Evolutionary conservation across 2,888 invertebrate species (phyloP), one percentile per base, ranked within the genome.

Genomic region (Plagiodera versicolora): DNA sequence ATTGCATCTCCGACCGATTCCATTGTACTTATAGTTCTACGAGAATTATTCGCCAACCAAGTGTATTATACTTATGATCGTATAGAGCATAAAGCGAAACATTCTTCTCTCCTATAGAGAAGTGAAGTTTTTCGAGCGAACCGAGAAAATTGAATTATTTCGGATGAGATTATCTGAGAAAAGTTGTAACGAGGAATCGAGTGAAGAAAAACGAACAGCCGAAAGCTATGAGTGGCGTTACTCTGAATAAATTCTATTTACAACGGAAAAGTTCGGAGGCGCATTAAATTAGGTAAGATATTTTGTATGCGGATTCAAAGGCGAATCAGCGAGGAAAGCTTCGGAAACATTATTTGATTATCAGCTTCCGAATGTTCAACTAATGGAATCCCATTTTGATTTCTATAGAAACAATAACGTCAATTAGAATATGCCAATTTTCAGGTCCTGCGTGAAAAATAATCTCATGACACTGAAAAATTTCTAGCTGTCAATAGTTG

Each of bases 241-340:
- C 58, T 58, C 47, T 47, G 58, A 58, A 58, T 58, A 52, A 58
- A 58, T 58, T 58, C 20, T 35, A 48, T 53, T 58, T 48, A 39
- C 53, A 53, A 44, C 44, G 14, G 19, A 2, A 39, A 14, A 39
- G 14, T 8, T 39, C 11, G 11, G 14, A 4, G 11, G 39, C 39
- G 39, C n/a, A 39, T 39, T 14, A 14, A 14, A 10, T 39, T 11
- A 11, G 10, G 32, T 32, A 11, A 32, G 32, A 32, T 32, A 32
- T 32, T 32, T 32, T 10, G 11, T 10, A 32, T 10, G 32, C 32
- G 32, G 11, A 32, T 32, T 32, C 11, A 11, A 32, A 32, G 32
- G 3, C 24, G 32, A 32, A 6, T 28, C 28, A 28, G 28, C 8
- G 5, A 28, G 8, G 4, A 11, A 32, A 32, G 32, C 32, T 32